Evolutionary conservation across 1,140 invertebrate genomes (phyloP), one percentile per base, ranked within the genome.

Genomic region (Apis laboriosa): DNA sequence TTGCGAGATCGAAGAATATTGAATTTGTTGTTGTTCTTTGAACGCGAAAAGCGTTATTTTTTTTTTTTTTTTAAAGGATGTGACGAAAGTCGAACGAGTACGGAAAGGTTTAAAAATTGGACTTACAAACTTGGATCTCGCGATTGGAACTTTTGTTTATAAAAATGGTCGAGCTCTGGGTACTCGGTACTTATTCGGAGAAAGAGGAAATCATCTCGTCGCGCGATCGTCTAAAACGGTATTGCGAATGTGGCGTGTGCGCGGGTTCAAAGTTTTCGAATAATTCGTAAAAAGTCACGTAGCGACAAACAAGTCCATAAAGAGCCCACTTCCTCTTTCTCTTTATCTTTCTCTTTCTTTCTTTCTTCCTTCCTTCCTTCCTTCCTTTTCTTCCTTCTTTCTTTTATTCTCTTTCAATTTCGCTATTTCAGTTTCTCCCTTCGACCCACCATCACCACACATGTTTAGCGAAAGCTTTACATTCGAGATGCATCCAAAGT

Each of bases 291-390:
- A 88, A 90, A 90, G 78, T 74, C 66, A 43, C 80, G 74, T 76
- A 81, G 84, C 88, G 85, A 91, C 90, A 91, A 91, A 91, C 90
- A 91, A 91, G 90, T 85, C 88, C 88, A 90, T 91, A 91, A 91
- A 91, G 90, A 89, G 75, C 74, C 64, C 60, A 70, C 80, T 77
- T 84, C 78, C 79, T 80, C 15, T 58, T 77, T 74, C 53, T 83
- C 53, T 55, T 21, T 71, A 53, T 51, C 60, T 66, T 61, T 77
- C 19, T 28, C 61, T 63, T 28, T 53, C 61, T 74, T 76, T 80
- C 74, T 74, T 58, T 80, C 74, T 74, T 58, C 70, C 75, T 76
- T 77, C 53, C 49, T 21, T 71, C 60, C 34, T 55, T 66, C 56
- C 72, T 19, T 64, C 21, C 15, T 13, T 63, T 24, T 56, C 61